Evolutionary conservation across 2,113 vertebrate genomes (phyloP).

Genomic region (Eidolon helvum): DNA sequence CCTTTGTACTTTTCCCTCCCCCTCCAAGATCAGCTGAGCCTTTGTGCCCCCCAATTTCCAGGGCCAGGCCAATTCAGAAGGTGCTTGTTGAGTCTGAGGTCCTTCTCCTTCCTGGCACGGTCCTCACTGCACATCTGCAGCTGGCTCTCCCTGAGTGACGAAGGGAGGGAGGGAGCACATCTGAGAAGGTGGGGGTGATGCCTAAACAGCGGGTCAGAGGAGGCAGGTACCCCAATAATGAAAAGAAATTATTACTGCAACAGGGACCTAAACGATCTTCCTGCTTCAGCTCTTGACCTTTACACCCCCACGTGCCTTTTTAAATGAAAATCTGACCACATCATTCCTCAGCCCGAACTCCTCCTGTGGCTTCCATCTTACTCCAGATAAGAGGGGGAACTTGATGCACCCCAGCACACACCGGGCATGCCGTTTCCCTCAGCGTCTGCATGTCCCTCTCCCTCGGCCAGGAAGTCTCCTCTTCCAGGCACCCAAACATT

Average conservation of each 20-base stretch:
- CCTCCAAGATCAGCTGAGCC: not conserved
- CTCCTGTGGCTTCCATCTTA: not conserved
- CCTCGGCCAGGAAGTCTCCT: not conserved
- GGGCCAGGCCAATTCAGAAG: not conserved
- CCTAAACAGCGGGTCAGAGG: not conserved
- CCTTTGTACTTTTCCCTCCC: not conserved
- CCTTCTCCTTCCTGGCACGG: not conserved
- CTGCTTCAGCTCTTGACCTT: not conserved
- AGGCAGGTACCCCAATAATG: too few relatives aligned
- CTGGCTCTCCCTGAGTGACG: not conserved
- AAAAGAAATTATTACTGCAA: not conserved
- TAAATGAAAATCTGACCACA: not conserved
- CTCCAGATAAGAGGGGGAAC: not conserved
- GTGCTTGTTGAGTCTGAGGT: not conserved
- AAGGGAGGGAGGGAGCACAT: accelerated
- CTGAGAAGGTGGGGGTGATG: not conserved
- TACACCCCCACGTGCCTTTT: not conserved
- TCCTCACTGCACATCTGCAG: not conserved
- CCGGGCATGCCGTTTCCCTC: not conserved
- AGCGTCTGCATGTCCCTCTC: not conserved
- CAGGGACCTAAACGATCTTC: not conserved
- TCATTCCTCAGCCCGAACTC: not conserved
- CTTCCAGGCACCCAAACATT: not conserved
- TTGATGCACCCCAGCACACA: too few relatives aligned
- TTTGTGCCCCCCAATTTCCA: too few relatives aligned